Percentiles rank a stretch among this genome's conserved stretches.
phyloP scores from a whole-genome alignment of 2,113 vertebrate genomes.

The Psittacara wagleri region DNA sequence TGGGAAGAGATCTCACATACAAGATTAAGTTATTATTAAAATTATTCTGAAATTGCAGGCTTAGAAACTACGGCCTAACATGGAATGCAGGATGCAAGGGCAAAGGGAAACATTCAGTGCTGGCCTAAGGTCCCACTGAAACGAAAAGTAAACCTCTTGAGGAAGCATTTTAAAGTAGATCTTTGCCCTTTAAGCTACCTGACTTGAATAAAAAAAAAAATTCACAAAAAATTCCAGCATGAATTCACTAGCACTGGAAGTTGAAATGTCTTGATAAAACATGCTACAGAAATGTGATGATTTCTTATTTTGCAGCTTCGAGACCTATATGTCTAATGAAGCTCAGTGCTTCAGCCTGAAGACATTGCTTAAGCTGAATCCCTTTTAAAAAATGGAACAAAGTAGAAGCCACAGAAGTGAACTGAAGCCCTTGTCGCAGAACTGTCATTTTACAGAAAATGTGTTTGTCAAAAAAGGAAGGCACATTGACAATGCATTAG shows the following conservation, averaged over 20 bases:
- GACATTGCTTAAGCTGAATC: background rate
- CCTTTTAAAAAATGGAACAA: background rate
- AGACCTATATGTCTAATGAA: background rate
- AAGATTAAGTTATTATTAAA: background rate
- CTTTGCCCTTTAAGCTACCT: background rate
- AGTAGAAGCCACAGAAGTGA: background rate
- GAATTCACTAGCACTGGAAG: background rate
- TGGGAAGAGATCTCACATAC: background rate
- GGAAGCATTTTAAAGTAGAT: background rate
- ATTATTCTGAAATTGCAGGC: background rate
- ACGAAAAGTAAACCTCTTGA: background rate
- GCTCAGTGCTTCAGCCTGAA: background rate
- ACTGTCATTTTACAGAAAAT: rapidly evolving
- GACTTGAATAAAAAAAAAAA: background rate
- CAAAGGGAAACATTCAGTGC: background rate
- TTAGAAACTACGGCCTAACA: background rate
- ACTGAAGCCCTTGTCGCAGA: background rate
- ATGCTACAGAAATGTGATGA: background rate
- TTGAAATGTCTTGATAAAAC: background rate
- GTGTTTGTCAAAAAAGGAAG: background rate
- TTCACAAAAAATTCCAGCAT: background rate
- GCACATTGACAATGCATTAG: background rate
- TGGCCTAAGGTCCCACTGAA: background rate
- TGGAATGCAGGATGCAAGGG: background rate
- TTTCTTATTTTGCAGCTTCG: background rate